A percentile compares a stretch with the other conserved stretches of the same genome.
phyloP scores from a whole-genome alignment of 2,888 invertebrate genomes.

The Galerucella nymphaeae region DNA sequence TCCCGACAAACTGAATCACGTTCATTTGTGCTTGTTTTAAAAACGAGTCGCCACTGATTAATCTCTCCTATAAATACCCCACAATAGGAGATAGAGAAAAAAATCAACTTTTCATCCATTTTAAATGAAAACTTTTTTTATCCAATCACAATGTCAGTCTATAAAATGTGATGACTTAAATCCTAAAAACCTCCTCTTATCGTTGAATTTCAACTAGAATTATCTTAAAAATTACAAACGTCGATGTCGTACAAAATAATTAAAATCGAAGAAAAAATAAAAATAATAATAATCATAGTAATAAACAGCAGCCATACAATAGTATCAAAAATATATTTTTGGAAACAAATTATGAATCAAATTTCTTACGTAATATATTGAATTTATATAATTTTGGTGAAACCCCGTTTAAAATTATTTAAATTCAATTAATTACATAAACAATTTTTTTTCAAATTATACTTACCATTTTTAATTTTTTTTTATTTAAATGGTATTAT shows the following conservation, averaged over 20 bases:
- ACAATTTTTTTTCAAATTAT: not conserved
- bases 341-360: conserved; percentile 50
- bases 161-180: conserved; percentile 35
- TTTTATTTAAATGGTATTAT: conserved; percentile 3
- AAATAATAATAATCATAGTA: conserved; percentile 1
- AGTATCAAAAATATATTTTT: conserved; percentile 71
- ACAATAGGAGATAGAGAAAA: not conserved
- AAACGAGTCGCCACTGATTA: too few species aligned
- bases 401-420: not conserved
- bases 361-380: not conserved
- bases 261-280: conserved; percentile 34
- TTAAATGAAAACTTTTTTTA: not conserved
- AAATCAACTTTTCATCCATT: not conserved
- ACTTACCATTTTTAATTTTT: not conserved
- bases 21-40: too few species aligned
- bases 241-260: conserved; percentile 24
- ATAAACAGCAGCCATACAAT: conserved; percentile 62
- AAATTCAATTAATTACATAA: not conserved
- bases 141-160: conserved; percentile 33
- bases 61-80: too few species aligned
- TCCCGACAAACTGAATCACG: too few species aligned
- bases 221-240: conserved; percentile 21
- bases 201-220: conserved; percentile 16
- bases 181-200: conserved; percentile 19
- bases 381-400: not conserved